Base-by-base conservation (phyloP, 2,888 invertebrate species). In the Lissonota sp. region DNA sequence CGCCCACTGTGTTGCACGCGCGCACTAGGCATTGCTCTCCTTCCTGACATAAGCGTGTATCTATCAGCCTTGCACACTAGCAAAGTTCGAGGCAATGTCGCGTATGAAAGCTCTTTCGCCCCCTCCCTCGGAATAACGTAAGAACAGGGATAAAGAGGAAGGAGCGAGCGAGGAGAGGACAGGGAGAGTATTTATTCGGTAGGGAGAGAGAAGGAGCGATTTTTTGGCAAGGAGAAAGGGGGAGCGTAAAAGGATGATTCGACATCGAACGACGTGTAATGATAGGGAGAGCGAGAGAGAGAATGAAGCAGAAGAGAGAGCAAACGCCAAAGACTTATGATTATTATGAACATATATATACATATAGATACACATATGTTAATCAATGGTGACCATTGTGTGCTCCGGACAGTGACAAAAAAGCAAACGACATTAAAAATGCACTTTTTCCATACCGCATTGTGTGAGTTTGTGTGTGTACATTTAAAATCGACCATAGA, bases 1-100 rank as follows among this genome's bases (percentile, higher is more conserved):
- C 86, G 86, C 86, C 86, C 86, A 86, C 85, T 79, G 75, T 12
- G 53, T 53, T 77, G 71, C 81, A 82, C 77, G 81, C 83, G 83
- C 83, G 82, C 80, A 73, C 80, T 82, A 82, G 80, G 71, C 83
- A 72, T 75, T 75, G 80, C 83, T 81, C 66, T 58, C 75, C 26
- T 26, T 26, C 26, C 26, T 26, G 26, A 26, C 26, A 26, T 26
- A 26, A 26, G 26, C 26, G 26, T 26, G 26, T 26, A 26, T 26
- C 26, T 26, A 26, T 26, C 26, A 26, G 26, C 26, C 26, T 26
- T 26, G 26, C 26, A 26, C 26, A 26, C 26, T 26, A 26, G 26
- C 3, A 26, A 26, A 26, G 26, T 26, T 26, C 26, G 26, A 26
- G 26, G 26, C 26, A 3, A 26, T 26, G 26, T 26, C 26, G 26